Evolutionary conservation across 2,888 invertebrate species (phyloP).

Genomic region (Caenorhabditis auriculariae): DNA sequence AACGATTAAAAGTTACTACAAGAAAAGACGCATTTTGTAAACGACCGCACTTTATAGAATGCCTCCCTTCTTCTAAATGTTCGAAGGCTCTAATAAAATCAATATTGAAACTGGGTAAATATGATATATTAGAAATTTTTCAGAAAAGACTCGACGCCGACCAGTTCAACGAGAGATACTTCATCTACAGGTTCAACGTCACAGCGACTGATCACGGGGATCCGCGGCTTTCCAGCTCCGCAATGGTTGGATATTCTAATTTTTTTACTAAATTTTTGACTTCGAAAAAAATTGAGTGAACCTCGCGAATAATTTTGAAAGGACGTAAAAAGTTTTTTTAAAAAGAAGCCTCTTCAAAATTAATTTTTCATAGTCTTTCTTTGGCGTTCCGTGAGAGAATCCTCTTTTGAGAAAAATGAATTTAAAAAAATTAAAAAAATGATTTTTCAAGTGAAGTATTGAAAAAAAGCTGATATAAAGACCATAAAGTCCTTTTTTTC

Average conservation of each 20-base stretch:
- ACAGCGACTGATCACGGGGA: slow-evolving; percentile 65
- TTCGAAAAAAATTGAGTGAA: background rate
- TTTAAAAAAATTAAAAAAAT: too few relatives aligned
- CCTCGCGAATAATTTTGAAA: background rate
- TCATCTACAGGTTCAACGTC: slow-evolving; percentile 65
- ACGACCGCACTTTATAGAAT: too few relatives aligned
- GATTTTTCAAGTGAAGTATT: too few relatives aligned
- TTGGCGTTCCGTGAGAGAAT: too few relatives aligned
- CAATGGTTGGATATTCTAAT: slow-evolving; percentile 60
- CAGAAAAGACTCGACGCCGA: slow-evolving; percentile 80
- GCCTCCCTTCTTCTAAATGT: background rate
- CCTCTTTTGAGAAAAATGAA: too few relatives aligned
- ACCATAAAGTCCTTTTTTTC: too few relatives aligned
- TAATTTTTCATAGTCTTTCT: too few relatives aligned
- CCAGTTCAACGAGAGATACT: slow-evolving; percentile 72
- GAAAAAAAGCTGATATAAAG: too few relatives aligned
- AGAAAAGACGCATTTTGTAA: too few relatives aligned
- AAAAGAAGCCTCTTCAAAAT: too few relatives aligned
- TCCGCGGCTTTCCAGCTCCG: slow-evolving; percentile 57
- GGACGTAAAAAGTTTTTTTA: background rate
- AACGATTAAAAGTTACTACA: too few relatives aligned
- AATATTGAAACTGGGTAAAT: background rate
- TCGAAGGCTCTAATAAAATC: background rate
- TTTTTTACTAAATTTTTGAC: background rate
- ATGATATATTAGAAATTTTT: background rate